These are phyloP conservation scores for Punctoribates punctum DNA, from an alignment of 2,888 invertebrate genomes.

Conservation along the genomic window DNA sequence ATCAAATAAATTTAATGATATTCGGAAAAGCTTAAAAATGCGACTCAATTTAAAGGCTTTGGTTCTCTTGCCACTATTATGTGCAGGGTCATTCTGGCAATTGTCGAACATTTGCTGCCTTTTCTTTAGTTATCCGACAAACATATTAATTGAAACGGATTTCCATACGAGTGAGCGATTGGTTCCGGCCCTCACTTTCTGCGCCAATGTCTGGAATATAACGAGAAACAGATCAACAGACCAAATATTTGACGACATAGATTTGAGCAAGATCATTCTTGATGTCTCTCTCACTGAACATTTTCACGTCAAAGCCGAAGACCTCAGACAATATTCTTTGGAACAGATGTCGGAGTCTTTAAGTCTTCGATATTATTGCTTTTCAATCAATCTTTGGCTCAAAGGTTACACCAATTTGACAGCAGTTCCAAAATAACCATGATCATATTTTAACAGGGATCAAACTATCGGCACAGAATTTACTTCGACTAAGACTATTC, in stretches of 20 bases:
- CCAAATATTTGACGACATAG: not conserved
- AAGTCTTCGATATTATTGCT: not conserved
- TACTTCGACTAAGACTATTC: not conserved
- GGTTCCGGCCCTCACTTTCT: not conserved
- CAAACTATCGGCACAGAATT: not conserved
- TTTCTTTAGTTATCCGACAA: slow-evolving; percentile 1
- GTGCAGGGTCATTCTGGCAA: no score
- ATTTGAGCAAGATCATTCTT: not conserved
- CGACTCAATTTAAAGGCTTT: no score
- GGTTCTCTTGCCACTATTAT: no score
- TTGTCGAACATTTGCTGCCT: no score
- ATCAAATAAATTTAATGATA: no score
- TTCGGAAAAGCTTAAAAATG: no score
- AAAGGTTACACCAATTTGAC: not conserved
- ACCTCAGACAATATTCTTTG: not conserved
- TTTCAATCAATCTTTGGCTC: not conserved
- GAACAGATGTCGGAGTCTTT: not conserved
- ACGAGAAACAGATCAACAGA: not conserved
- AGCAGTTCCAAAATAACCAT: not conserved
- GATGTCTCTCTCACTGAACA: not conserved
- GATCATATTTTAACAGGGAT: not conserved
- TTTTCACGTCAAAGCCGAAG: not conserved
- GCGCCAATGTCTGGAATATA: not conserved
- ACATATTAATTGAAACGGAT: not conserved
- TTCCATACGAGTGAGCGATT: not conserved